Base-by-base conservation (phyloP, 1,140 invertebrate species). In the Trichonephila clavata region DNA sequence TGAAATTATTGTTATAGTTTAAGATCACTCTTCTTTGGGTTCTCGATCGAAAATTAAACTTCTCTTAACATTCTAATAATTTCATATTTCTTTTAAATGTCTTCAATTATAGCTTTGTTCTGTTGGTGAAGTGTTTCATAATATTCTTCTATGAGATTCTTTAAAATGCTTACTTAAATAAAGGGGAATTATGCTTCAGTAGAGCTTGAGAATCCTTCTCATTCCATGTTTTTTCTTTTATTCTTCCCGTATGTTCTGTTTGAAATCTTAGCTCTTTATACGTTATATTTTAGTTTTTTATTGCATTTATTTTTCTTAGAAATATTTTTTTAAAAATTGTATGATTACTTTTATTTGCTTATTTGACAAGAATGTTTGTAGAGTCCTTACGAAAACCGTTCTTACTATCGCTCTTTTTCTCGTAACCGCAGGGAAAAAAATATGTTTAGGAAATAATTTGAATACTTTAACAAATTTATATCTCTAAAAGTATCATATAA, bases 321-420 rank as follows among this genome's bases (percentile, higher is more conserved):
- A 77, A 77, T 77, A 77, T 77, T 39, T 32, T 77, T 18, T 5
- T 6, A 63, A 21, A 63, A 20, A 21, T 63, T 50, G 10, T 50
- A 13, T 50, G 4, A 10, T 50, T 50, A 68, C 20, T 77, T 27
- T 77, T 77, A 77, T 77, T 77, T 77, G 32, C 32, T 77, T 77
- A 77, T 77, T 39, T 63, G 0, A 21, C 18, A 77, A 32, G 71
- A 39, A 77, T 77, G 27, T 77, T 77, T 77, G 71, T 77, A 77
- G 71, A 77, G 71, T 21, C 71, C 71, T 77, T 77, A 77, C 71
- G 71, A 77, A 77, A 21, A 63, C 10, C 50, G n/a, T 68, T 68
- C 1, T 68, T 24, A 13, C 65, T 24, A 2, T 39, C 32, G 32
- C 4, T 39, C 2, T 39, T 39, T 39, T 24, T 10, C 7, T n/a